Evolutionary conservation across 2,888 invertebrate genomes (phyloP).

Genomic region (Hirudinaria manillensis): DNA sequence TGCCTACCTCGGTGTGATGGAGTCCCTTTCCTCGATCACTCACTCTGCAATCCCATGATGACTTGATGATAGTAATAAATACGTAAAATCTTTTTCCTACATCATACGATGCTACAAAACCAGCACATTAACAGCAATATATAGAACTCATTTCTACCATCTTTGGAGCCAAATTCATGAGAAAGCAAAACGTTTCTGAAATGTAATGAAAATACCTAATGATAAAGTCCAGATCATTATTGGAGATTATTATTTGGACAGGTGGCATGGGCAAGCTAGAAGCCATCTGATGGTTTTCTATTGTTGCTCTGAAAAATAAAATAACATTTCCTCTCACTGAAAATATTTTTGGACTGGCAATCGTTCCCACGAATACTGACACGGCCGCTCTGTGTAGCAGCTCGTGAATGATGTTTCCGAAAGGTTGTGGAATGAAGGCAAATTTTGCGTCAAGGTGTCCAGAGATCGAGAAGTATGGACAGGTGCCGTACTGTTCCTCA

Average conservation of each 20-base stretch:
- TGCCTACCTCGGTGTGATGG: constrained; percentile 53
- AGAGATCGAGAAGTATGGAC: constrained; percentile 56
- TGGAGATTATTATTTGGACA: constrained; percentile 58
- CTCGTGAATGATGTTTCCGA: constrained; percentile 60
- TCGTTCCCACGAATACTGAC: constrained; percentile 42
- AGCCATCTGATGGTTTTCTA: constrained; percentile 55
- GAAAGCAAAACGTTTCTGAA: background rate
- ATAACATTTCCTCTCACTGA: background rate
- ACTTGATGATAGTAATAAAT: too few species aligned
- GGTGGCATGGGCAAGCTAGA: constrained; percentile 53
- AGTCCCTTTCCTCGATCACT: constrained; percentile 60
- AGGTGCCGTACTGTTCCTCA: constrained; percentile 56
- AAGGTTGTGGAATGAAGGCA: constrained; percentile 58
- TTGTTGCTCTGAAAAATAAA: constrained; percentile 53
- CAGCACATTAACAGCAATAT: background rate
- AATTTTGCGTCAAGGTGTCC: constrained; percentile 58
- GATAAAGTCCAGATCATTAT: constrained; percentile 59
- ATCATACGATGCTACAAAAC: too few species aligned
- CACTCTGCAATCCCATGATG: constrained; percentile 48
- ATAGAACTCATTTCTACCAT: too few species aligned
- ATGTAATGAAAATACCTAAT: constrained; percentile 50
- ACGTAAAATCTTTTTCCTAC: too few species aligned
- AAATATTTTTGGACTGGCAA: background rate
- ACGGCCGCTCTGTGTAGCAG: constrained; percentile 58
- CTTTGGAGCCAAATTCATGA: background rate